Conservation (phyloP, 2,113 vertebrate genomes). For the Corythoichthys haematopterus region DNA sequence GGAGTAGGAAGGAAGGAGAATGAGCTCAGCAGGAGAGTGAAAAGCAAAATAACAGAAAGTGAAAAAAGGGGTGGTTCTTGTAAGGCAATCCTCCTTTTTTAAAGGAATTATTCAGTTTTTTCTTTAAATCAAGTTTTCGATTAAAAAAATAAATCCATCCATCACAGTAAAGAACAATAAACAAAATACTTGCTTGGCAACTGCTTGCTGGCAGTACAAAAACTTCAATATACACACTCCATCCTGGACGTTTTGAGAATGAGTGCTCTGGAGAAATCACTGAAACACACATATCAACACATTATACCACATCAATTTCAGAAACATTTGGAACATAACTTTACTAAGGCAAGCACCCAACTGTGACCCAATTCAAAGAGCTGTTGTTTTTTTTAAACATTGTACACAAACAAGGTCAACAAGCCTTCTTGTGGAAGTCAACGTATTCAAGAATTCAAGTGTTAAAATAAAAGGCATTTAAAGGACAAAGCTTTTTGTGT, state of each 20-base stretch:
- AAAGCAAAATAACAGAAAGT: conserved; percentile 1
- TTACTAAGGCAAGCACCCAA: no score
- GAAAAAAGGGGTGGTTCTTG: neutral
- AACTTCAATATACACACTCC: no score
- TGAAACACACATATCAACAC: no score
- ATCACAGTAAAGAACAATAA: no score
- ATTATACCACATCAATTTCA: no score
- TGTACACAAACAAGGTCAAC: conserved; percentile 18
- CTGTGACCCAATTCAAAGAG: no score
- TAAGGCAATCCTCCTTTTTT: neutral
- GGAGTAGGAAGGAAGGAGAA: conserved; percentile 15
- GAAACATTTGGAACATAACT: no score
- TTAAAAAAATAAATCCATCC: neutral
- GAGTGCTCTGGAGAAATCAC: no score
- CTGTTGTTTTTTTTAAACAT: neutral
- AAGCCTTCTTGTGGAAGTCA: conserved; percentile 14
- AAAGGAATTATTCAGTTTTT: neutral
- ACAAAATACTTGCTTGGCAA: no score
- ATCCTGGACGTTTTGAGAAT: no score
- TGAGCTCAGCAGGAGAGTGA: neutral
- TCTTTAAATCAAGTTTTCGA: neutral
- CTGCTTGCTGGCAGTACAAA: no score
- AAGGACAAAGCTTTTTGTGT: conserved; percentile 23
- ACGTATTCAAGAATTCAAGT: conserved; percentile 18
- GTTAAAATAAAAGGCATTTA: conserved; percentile 23